These are phyloP conservation scores for cattle (Bos taurus) DNA, from an alignment of 2,113 vertebrate genomes.

Conservation along the genomic window ARS-UCD2.0 NC_037344.1:18393001-18393500, in stretches of 20 bases:
- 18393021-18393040: neutral
- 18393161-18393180: neutral
- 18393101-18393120: neutral
- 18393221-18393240: neutral
- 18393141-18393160: neutral
- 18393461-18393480: neutral
- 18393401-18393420: neutral
- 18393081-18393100: neutral
- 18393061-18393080: neutral
- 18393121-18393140: neutral
- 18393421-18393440: neutral
- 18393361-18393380: neutral
- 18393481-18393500: neutral
- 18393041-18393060: neutral
- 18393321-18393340: neutral
- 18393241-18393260: neutral
- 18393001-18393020: neutral
- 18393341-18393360: neutral
- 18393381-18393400: neutral
- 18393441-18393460: constrained; percentile 13
- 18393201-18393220: neutral
- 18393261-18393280: neutral
- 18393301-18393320: neutral
- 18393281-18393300: neutral
- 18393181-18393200: neutral